phyloP scores from a whole-genome alignment of 2,888 invertebrate species.

The Drosophila setosimentum region DNA sequence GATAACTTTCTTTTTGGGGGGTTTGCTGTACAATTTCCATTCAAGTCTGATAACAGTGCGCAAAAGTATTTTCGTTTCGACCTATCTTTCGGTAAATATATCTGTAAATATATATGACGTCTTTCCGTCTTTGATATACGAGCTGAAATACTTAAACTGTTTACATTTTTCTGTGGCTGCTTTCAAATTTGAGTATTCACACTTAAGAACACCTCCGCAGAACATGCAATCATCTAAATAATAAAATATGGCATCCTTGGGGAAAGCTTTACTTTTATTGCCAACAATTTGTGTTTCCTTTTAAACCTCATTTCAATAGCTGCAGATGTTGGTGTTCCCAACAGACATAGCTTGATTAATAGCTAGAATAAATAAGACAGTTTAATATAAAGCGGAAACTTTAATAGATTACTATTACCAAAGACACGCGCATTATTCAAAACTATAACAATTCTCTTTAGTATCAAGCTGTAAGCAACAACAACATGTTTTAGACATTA shows the following conservation, averaged over 20 bases:
- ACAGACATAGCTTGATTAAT: not conserved
- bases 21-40: constrained; percentile 6
- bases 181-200: not conserved
- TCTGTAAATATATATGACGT: not conserved
- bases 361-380: not conserved
- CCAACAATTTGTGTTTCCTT: not conserved
- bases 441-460: not conserved
- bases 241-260: constrained; percentile 5
- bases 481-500: not conserved
- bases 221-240: not conserved
- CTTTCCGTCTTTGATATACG: not conserved
- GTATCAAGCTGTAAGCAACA: not conserved
- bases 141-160: not conserved
- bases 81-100: not conserved
- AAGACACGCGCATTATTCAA: not conserved
- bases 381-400: not conserved
- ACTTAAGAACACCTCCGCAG: not conserved
- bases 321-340: constrained; percentile 17
- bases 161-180: not conserved
- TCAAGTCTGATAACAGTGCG: not conserved
- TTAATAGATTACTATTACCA: not conserved
- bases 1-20: not conserved
- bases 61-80: not conserved
- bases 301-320: not conserved
- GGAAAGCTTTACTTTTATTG: not conserved